A percentile compares a stretch with the other conserved stretches of the same genome.
These are phyloP conservation scores for Diarsia brunnea DNA, from an alignment of 2,888 invertebrate genomes.

Conservation along the genomic window DNA sequence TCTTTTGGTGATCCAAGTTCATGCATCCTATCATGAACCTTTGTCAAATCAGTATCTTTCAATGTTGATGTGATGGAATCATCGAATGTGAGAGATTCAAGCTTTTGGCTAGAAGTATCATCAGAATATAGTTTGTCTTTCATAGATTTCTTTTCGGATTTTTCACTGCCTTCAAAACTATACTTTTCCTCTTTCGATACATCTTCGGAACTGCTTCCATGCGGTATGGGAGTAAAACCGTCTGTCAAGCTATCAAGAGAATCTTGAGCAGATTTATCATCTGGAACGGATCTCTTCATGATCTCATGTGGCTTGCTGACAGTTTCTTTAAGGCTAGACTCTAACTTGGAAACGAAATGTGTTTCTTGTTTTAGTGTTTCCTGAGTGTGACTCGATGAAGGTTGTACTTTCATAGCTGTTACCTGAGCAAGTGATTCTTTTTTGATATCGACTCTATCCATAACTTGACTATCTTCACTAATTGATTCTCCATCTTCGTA, in stretches of 20 bases:
- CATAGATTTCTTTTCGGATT: slow-evolving; percentile 73
- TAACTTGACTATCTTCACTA: slow-evolving; percentile 69
- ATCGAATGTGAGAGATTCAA: slow-evolving; percentile 57
- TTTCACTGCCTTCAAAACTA: slow-evolving; percentile 84
- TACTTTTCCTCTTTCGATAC: slow-evolving; percentile 87
- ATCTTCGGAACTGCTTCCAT: slow-evolving; percentile 85
- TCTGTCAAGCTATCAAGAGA: slow-evolving; percentile 75
- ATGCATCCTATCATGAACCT: slow-evolving; percentile 49
- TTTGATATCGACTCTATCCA: slow-evolving; percentile 52
- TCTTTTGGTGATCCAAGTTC: slow-evolving; percentile 72
- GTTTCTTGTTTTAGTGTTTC: slow-evolving; percentile 73
- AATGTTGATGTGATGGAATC: slow-evolving; percentile 70
- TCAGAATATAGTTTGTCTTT: slow-evolving; percentile 61
- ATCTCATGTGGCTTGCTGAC: slow-evolving; percentile 60
- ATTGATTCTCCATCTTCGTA: slow-evolving; percentile 69
- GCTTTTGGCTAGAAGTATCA: slow-evolving; percentile 66
- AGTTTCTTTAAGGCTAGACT: slow-evolving; percentile 58
- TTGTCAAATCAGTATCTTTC: slow-evolving; percentile 64
- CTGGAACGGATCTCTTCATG: slow-evolving; percentile 60
- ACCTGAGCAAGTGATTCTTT: slow-evolving; percentile 58
- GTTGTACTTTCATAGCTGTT: slow-evolving; percentile 56
- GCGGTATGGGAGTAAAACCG: slow-evolving; percentile 72
- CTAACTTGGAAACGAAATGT: slow-evolving; percentile 60
- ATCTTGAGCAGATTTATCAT: slow-evolving; percentile 61
- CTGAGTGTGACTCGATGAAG: slow-evolving; percentile 69